These are phyloP conservation scores for Accipiter virgatus DNA, from an alignment of 2,113 vertebrate species.

Conservation along the genomic window DNA sequence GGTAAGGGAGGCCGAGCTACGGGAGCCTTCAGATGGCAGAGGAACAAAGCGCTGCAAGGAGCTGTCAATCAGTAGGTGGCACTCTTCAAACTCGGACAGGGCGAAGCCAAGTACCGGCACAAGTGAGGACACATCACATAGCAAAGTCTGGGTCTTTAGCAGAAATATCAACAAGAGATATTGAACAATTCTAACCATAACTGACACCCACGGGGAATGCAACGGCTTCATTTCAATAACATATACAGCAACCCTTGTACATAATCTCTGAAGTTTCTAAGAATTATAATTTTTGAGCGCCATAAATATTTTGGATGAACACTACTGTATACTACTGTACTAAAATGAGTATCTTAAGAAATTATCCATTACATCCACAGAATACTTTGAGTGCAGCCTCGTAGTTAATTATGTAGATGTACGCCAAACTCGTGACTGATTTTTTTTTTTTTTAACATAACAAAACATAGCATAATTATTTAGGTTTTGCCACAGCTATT, in stretches of 20 bases:
- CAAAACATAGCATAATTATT: not conserved
- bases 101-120: not conserved
- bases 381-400: not conserved
- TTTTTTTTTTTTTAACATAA: not conserved
- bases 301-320: not conserved
- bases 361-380: not conserved
- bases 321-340: not conserved
- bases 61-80: constrained; percentile 39
- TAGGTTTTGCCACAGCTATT: not conserved
- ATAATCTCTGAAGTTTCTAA: not conserved
- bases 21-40: not conserved
- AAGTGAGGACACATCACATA: not conserved
- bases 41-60: not conserved
- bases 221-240: not conserved
- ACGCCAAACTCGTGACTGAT: not conserved
- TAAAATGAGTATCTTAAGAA: not conserved
- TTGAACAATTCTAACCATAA: not conserved
- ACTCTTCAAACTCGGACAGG: not conserved
- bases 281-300: not conserved
- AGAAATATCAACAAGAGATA: not conserved
- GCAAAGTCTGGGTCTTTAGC: not conserved
- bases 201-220: not conserved
- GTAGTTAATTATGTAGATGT: not conserved
- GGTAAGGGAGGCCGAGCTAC: not conserved
- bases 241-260: not conserved